Percentiles rank a stretch among this genome's conserved stretches.
These are phyloP conservation scores for Sinodicranocentrus sp. DNA, from an alignment of 2,888 invertebrate species.

Conservation along the genomic window DNA sequence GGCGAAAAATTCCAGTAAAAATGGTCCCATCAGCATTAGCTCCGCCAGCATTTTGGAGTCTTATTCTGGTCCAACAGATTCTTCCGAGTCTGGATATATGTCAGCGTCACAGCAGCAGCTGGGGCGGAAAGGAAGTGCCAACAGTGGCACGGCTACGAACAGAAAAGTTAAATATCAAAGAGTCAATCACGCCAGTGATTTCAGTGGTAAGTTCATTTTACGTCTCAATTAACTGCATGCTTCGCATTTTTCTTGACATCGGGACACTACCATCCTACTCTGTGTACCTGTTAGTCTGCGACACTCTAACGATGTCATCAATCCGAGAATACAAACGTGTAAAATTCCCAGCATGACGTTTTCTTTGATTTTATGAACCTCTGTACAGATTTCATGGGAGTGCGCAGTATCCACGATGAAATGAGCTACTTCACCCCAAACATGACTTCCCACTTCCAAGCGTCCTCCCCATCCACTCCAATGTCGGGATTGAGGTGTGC, in stretches of 20 bases:
- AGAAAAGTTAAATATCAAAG: slow-evolving; percentile 76
- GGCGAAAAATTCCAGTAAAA: slow-evolving; percentile 61
- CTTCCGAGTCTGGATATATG: slow-evolving; percentile 70
- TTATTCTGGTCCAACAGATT: slow-evolving; percentile 68
- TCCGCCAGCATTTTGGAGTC: slow-evolving; percentile 64
- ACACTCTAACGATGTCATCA: no score
- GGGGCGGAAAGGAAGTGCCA: slow-evolving; percentile 67
- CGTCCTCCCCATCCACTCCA: slow-evolving; percentile 70
- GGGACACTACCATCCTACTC: no score
- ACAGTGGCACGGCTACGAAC: slow-evolving; percentile 68
- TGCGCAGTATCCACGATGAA: slow-evolving; percentile 72
- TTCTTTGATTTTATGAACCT: no score
- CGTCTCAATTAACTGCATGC: slow-evolving; percentile 7
- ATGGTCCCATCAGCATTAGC: slow-evolving; percentile 68
- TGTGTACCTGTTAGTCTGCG: no score
- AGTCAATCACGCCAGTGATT: slow-evolving; percentile 75
- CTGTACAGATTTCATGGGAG: slow-evolving; percentile 73
- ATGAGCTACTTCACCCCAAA: slow-evolving; percentile 71
- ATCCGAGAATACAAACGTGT: no score
- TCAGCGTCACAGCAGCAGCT: slow-evolving; percentile 69
- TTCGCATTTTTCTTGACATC: no score
- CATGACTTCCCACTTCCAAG: slow-evolving; percentile 68
- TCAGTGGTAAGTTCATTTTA: slow-evolving; percentile 72
- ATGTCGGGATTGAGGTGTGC: slow-evolving; percentile 62
- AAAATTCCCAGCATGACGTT: no score